Percentiles rank a stretch among this genome's conserved stretches.
These are phyloP conservation scores for Drosophila subobscura DNA, from an alignment of 1,140 invertebrate species.

Conservation along the genomic window DNA sequence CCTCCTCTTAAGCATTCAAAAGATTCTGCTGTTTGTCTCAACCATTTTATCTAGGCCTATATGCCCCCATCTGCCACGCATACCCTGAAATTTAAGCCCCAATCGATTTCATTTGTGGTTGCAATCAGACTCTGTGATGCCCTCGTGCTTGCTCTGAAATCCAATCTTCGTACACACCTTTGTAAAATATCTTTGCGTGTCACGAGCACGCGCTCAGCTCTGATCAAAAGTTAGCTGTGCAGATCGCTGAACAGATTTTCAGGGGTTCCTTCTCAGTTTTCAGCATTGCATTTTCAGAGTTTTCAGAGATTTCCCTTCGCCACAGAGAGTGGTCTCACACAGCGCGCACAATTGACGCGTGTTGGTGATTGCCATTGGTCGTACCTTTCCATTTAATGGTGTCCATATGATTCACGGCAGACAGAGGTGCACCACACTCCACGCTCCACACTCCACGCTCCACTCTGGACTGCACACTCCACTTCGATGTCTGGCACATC, in stretches of 20 bases:
- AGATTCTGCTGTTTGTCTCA: too few relatives aligned
- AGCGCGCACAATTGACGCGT: constrained; percentile 76
- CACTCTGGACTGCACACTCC: constrained; percentile 36
- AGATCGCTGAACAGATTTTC: constrained; percentile 37
- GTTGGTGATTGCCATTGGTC: constrained; percentile 73
- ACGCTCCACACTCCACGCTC: constrained; percentile 30
- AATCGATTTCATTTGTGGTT: constrained; percentile 10
- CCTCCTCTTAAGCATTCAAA: too few relatives aligned
- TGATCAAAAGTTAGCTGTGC: constrained; percentile 13
- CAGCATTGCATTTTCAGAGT: constrained; percentile 15
- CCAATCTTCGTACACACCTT: too few relatives aligned
- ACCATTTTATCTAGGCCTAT: too few relatives aligned
- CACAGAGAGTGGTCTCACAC: constrained; percentile 60
- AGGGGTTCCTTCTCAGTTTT: constrained; percentile 11
- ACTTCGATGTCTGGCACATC: constrained; percentile 8
- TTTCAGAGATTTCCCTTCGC: constrained; percentile 18
- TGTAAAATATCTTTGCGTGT: constrained; percentile 8
- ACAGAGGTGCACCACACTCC: constrained; percentile 23
- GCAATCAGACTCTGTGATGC: constrained; percentile 42
- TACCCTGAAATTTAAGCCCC: neutral
- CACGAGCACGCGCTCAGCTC: constrained; percentile 28
- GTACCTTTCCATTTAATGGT: constrained; percentile 79
- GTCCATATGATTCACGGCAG: constrained; percentile 79
- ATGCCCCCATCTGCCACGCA: too few relatives aligned
- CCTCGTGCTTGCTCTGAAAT: constrained; percentile 21